Percentiles rank a stretch among this genome's conserved stretches.
Conservation (phyloP, 2,113 vertebrate species). For the Sturnus vulgaris region DNA sequence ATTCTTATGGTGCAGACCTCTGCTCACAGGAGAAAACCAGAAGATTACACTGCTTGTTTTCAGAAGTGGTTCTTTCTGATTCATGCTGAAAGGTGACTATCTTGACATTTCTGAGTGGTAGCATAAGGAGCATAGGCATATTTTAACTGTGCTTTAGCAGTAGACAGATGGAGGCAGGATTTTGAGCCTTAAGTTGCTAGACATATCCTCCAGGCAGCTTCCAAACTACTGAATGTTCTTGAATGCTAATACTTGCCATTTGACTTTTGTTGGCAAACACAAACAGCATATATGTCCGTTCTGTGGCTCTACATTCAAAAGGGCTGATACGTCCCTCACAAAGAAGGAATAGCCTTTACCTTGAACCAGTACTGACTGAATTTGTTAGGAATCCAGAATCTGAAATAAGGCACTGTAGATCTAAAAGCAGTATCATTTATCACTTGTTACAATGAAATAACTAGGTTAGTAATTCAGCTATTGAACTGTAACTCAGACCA, state of each 20-base stretch:
- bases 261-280: background rate
- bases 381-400: background rate
- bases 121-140: background rate
- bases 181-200: background rate
- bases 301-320: background rate
- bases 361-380: background rate
- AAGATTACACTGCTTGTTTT: background rate
- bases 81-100: background rate
- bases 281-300: background rate
- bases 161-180: conserved; percentile 18
- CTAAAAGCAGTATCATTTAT: background rate
- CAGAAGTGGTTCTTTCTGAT: background rate
- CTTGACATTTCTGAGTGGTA: conserved; percentile 6
- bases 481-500: background rate
- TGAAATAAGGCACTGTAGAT: background rate
- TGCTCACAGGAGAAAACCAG: background rate
- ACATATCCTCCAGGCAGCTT: background rate
- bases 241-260: background rate
- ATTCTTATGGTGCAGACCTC: background rate
- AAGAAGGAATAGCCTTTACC: background rate
- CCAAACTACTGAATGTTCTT: background rate
- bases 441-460: background rate
- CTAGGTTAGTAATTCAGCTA: background rate
- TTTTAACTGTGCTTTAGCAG: conserved; percentile 16
- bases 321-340: background rate